Percentiles rank a stretch among this genome's conserved stretches.
These are phyloP conservation scores for Aphelinus certus DNA, from an alignment of 1,140 invertebrate genomes.

Conservation along the genomic window DNA sequence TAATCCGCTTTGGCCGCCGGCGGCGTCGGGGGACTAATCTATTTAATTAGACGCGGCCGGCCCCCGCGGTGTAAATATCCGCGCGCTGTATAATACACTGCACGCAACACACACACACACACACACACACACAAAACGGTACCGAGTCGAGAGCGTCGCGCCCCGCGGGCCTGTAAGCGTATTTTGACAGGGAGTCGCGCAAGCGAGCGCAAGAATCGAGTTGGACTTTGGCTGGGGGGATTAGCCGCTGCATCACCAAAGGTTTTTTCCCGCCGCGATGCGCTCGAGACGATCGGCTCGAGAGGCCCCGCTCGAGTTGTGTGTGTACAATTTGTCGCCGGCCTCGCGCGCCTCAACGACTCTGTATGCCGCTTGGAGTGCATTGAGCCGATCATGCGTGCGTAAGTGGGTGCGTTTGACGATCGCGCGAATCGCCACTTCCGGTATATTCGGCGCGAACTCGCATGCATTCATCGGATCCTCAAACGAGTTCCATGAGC, in stretches of 20 bases:
- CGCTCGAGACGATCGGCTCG: neutral
- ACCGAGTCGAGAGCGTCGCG: neutral
- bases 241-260: neutral
- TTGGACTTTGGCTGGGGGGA: neutral
- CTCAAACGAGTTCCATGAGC: too few relatives aligned
- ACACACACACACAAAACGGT: neutral
- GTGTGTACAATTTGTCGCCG: neutral
- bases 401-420: too few relatives aligned
- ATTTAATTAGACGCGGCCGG: constrained; percentile 27
- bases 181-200: constrained; percentile 12
- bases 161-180: constrained; percentile 9
- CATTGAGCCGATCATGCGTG: too few relatives aligned
- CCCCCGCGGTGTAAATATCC: neutral
- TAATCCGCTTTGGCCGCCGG: neutral
- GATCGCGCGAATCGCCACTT: too few relatives aligned
- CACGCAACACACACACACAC: neutral
- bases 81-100: too few relatives aligned
- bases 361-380: too few relatives aligned
- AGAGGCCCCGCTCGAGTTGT: constrained; percentile 20
- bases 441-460: too few relatives aligned
- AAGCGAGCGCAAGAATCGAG: constrained; percentile 7
- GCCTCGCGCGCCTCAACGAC: too few relatives aligned
- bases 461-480: too few relatives aligned
- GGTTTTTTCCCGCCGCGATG: neutral
- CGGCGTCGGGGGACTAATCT: constrained; percentile 18